Conservation (phyloP, 53 echinoderm and acorn worm species). For the Holothuria leucospilota region DNA sequence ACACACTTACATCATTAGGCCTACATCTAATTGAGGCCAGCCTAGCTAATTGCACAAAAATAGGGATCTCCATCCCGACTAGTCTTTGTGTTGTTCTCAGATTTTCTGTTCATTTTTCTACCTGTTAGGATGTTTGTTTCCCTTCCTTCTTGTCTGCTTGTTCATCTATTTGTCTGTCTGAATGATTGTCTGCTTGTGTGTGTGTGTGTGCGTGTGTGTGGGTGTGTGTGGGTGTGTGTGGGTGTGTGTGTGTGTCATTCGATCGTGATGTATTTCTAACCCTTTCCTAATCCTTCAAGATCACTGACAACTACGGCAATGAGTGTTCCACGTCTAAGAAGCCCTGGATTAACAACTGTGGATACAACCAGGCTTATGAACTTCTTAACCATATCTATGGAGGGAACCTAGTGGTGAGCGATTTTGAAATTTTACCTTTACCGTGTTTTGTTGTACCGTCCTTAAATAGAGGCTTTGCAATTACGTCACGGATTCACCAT, state of each 20-base stretch:
- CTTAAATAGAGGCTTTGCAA: too few species aligned
- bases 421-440: too few species aligned
- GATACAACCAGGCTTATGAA: slow-evolving; percentile 74
- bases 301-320: slow-evolving; percentile 70
- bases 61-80: too few species aligned
- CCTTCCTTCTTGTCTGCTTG: neutral
- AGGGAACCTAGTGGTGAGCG: slow-evolving; percentile 22
- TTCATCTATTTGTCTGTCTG: neutral
- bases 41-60: too few species aligned
- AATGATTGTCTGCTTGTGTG: neutral
- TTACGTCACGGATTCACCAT: too few species aligned
- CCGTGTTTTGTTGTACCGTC: too few species aligned
- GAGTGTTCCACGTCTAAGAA: slow-evolving; percentile 34
- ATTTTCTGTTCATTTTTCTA: neutral
- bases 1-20: too few species aligned
- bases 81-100: too few species aligned
- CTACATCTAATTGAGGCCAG: too few species aligned
- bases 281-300: slow-evolving; percentile 32
- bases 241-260: too few species aligned
- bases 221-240: too few species aligned
- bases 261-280: neutral
- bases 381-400: slow-evolving; percentile 88
- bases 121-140: neutral
- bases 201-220: neutral
- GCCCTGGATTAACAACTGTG: slow-evolving; percentile 85